Conservation (phyloP, 2,797 vertebrate genomes). For the Cirrhinus molitorella region DNA sequence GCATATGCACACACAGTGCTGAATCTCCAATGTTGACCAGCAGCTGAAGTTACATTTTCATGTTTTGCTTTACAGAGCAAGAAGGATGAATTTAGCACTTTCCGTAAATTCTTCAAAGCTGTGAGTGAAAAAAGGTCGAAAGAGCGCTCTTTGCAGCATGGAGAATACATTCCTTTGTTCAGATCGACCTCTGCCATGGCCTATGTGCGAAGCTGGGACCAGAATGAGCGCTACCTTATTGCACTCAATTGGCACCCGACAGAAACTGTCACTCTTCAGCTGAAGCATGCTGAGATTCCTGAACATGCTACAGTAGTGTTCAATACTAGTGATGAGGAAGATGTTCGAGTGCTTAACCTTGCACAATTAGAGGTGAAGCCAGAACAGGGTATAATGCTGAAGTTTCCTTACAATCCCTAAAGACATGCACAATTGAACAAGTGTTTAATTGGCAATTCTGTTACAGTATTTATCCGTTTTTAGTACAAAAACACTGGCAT, state of each 20-base stretch:
- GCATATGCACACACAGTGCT: background rate
- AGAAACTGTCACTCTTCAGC: conserved; percentile 28
- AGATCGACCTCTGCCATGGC: conserved; percentile 69
- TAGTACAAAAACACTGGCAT: conserved; percentile 21
- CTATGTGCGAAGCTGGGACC: conserved; percentile 86
- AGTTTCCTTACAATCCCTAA: conserved; percentile 75
- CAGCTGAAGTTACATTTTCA: background rate
- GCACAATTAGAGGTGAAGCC: conserved; percentile 69
- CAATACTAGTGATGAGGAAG: conserved; percentile 70
- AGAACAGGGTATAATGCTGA: conserved; percentile 78
- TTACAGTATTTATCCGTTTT: conserved; percentile 34
- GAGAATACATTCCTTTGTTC: conserved; percentile 74
- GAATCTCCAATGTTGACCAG: background rate
- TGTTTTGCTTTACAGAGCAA: conserved; percentile 57
- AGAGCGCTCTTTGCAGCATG: conserved; percentile 83
- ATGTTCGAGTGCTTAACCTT: conserved; percentile 58
- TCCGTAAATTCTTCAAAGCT: conserved; percentile 69
- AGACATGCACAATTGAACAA: background rate
- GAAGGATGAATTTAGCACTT: conserved; percentile 45
- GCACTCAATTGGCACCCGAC: conserved; percentile 79
- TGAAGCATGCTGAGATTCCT: conserved; percentile 62
- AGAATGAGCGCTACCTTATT: conserved; percentile 82
- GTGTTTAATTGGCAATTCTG: conserved; percentile 32
- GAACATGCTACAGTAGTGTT: conserved; percentile 67
- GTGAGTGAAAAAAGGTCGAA: conserved; percentile 79